Base-by-base conservation (phyloP, 1,140 invertebrate species). In the Eupeodes corollae region DNA sequence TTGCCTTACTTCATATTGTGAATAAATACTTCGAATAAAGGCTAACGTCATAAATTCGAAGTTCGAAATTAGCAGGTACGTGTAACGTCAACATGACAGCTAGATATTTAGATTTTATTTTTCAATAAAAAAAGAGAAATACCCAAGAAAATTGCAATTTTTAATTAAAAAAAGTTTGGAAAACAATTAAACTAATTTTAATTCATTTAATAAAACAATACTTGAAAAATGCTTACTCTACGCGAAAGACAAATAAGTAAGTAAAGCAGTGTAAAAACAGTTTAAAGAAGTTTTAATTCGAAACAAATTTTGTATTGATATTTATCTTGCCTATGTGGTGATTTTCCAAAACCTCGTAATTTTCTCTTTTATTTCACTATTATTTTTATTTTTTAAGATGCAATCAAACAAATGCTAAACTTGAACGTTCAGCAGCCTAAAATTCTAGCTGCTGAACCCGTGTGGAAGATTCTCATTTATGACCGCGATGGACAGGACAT, bases 401-500 rank as follows among this genome's bases (percentile, higher is more conserved):
- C 89, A 52, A 73, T 94, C 44, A 90, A 88, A 72, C 87, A 91
- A 72, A 94, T 96, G 90, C 73, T 97, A 42, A 95, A 95, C 76
- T 75, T 95, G 44, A 97, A 96, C 70, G 78, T 83, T 53, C 76
- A 83, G 31, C 70, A 83, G 42, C 80, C 79, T 13, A 92, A 90
- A 70, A 71, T 77, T 43, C 73, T 80, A 31, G 77, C 82, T 21
- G 76, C 79, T 37, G 88, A 95, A 72, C 91, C 91, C 32, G 82
- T 86, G 33, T 97, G 92, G 91, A 96, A 96, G 75, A 80, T 99
- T 50, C 73, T 99, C 39, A 83, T 99, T 47, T 98, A 98, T 64
- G 97, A 99, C 70, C 79, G 88, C 57, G 81, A 84, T 56, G 94
- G 94, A 6, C 95, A 98, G 72, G 95, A 99, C 67, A 98, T 99